These are phyloP conservation scores for Platichthys stellatus DNA, from an alignment of 2,113 vertebrate species.

Conservation along the genomic window DNA sequence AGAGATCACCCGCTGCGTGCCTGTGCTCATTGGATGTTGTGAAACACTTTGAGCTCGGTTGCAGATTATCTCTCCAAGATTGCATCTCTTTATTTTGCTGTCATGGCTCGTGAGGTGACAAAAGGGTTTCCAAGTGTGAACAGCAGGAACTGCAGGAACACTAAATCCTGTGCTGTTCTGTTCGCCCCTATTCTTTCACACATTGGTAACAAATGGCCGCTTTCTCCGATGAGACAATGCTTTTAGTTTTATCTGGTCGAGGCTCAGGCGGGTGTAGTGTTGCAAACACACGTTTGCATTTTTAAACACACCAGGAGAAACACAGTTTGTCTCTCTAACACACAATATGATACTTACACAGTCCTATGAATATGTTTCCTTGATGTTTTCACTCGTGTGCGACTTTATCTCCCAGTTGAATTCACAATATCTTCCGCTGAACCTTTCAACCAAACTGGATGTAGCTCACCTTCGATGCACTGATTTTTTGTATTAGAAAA, in stretches of 20 bases:
- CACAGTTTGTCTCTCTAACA: neutral
- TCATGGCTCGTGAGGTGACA: conserved; percentile 27
- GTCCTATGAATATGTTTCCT: neutral
- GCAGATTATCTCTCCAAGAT: conserved; percentile 56
- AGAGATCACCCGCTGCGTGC: conserved; percentile 4
- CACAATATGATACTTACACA: neutral
- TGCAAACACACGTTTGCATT: neutral
- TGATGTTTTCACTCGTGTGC: neutral
- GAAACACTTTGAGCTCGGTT: conserved; percentile 27
- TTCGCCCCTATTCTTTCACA: conserved; percentile 26
- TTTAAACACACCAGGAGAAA: neutral
- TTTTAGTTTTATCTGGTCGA: conserved; percentile 42
- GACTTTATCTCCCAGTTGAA: neutral
- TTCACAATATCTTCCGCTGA: neutral
- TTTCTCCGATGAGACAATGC: conserved; percentile 27
- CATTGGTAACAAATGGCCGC: conserved; percentile 16
- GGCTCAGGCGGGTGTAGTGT: neutral
- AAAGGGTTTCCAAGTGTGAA: neutral
- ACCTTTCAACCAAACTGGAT: neutral
- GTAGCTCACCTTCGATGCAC: neutral
- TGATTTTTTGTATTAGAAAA: neutral
- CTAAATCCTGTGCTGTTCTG: conserved; percentile 8
- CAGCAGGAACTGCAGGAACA: neutral
- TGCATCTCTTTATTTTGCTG: conserved; percentile 50
- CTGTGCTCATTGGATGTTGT: conserved; percentile 35